Evolutionary conservation across 2,113 vertebrate species (phyloP), one percentile per base, ranked within the genome.

Genomic region (Verasper variegatus): DNA sequence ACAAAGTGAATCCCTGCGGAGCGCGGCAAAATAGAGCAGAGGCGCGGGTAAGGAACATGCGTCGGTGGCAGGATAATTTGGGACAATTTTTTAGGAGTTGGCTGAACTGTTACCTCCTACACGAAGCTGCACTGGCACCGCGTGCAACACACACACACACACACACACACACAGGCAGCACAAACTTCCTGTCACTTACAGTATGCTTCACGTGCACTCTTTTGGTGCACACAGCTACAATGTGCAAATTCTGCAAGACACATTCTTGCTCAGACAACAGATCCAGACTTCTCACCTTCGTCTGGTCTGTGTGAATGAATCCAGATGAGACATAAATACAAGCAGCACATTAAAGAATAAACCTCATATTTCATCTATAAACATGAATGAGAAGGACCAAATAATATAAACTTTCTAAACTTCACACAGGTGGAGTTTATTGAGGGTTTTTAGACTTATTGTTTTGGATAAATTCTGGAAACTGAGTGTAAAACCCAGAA

Each of bases 31-130:
- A 76, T 72, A 62, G 77, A 90, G 77, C 76, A 47, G 60, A 77
- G 60, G 78, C 78, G 64, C 3, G 21, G 62, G 59, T 26, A 47
- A 68, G 82, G 86, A 89, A 88, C 85, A 85, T 72, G 89, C 89
- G 87, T 84, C 61, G 89, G 89, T 81, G 87, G 87, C 51, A 45
- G 74, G 79, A 86, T 89, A 86, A 90, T 92, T 88, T 76, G 74
- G 81, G 89, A 85, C 76, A 56, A 86, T 60, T 83, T 82, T 90
- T 83, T 67, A 76, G 68, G 68, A 80, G 82, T 80, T 87, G 83
- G 85, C 85, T 87, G 88, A 90, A 85, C 80, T 70, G 56, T 61
- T 78, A 37, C 86, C 85, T 81, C 88, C 88, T 57, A 88, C 89
- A 61, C 27, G 64, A 81, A 49, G 47, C 59, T 52, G 55, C 3